Base-by-base conservation (phyloP, 1,140 invertebrate species). In the Metopolophium dirhodum region DNA sequence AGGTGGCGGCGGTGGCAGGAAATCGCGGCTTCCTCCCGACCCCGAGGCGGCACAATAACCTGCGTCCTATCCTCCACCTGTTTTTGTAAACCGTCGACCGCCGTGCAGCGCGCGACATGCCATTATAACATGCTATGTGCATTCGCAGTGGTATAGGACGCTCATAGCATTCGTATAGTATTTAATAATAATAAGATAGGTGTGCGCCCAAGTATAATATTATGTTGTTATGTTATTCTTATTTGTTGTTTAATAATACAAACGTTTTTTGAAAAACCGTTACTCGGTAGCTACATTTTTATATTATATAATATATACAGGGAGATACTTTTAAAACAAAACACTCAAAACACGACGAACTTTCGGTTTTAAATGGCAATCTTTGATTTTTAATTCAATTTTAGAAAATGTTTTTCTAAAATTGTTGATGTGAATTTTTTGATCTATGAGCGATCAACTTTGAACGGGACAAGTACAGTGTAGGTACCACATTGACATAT, bases 1-100 rank as follows among this genome's bases (percentile, higher is more conserved):
- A 2, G 7, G 14, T 47, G 26, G 85, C 11, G 26, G 47, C 47
- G 61, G 47, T n/a, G 61, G 37, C 89, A 61, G 54, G 89, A 90
- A 90, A 90, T 90, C n/a, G 54, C 51, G 51, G 20, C 18, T 90
- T 90, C 89, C 89, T 90, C 37, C 54, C 57, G 54, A 45, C 54
- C 89, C 37, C 54, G 37, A 68, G 89, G 89, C 54, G 26, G 37
- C 54, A 89, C 51, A 54, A 49, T 77, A 88, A 86, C 86, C 86
- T 26, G 85, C 45, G 85, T 77, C 61, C 61, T 77, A 77, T 68
- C 11, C 61, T 77, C 30, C 86, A 88, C 86, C 86, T 88, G 86
- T 88, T 88, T n/a, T 47, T 35, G 23, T 86, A 86, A 86, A 83
- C 85, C 85, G 41, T 45, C 61, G 30, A 68, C 61, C 61, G 61